Percentiles rank a stretch among this genome's conserved stretches.
Evolutionary conservation across 2,888 invertebrate species (phyloP).

Genomic region (Phengaris arion): DNA sequence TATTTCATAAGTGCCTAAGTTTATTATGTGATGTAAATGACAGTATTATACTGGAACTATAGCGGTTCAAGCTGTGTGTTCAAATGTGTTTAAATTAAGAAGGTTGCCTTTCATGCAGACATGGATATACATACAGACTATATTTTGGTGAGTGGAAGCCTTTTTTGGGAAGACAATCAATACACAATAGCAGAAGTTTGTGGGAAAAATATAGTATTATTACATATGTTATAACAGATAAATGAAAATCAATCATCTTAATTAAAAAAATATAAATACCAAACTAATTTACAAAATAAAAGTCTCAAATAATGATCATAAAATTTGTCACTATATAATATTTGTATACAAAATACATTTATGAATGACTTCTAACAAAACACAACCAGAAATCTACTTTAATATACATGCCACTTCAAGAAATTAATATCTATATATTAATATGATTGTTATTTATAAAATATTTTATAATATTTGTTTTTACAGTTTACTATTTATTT

Average conservation of each 20-base stretch:
- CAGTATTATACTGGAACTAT: too few relatives aligned
- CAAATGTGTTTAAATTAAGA: background rate
- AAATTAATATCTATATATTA: background rate
- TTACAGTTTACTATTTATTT: background rate
- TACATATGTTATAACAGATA: too few relatives aligned
- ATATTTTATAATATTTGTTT: background rate
- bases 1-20: too few relatives aligned
- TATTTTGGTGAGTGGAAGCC: background rate
- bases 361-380: background rate
- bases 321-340: background rate
- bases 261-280: too few relatives aligned
- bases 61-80: too few relatives aligned
- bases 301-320: background rate
- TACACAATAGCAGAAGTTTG: background rate
- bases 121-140: background rate
- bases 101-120: background rate
- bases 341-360: background rate
- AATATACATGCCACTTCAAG: background rate
- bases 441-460: background rate
- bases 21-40: too few relatives aligned
- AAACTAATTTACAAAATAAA: background rate
- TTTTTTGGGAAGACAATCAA: background rate
- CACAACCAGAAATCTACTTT: background rate
- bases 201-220: too few relatives aligned
- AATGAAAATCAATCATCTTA: too few relatives aligned